These are phyloP conservation scores for Heterohyrax brucei DNA, from an alignment of 2,797 vertebrate species.

Conservation along the genomic window DNA sequence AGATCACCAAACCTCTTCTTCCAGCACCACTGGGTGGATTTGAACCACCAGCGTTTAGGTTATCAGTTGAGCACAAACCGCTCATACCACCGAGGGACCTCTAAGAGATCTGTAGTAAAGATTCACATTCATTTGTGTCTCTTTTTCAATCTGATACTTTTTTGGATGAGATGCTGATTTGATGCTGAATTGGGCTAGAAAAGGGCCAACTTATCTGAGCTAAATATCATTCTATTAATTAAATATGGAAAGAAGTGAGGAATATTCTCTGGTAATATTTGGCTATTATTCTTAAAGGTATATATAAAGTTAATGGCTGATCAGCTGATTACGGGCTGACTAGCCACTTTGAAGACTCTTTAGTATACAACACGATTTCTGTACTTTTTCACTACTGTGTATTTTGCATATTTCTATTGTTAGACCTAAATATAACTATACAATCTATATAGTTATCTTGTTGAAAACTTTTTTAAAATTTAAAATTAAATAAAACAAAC, in stretches of 20 bases:
- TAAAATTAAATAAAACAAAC: constrained; percentile 7
- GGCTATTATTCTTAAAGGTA: neutral
- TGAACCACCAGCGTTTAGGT: too few species aligned
- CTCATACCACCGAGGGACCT: too few species aligned
- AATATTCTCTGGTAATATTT: neutral
- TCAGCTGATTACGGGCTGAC: neutral
- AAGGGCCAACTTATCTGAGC: neutral
- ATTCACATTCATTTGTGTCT: neutral
- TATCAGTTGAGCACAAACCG: too few species aligned
- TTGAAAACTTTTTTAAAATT: neutral
- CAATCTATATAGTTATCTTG: neutral
- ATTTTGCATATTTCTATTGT: neutral
- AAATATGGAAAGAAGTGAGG: neutral
- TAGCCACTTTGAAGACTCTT: neutral
- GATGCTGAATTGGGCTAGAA: neutral
- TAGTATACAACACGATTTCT: neutral
- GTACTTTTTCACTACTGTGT: neutral
- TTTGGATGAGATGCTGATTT: neutral
- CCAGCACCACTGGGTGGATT: neutral
- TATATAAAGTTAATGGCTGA: neutral
- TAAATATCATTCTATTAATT: neutral
- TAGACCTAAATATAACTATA: neutral
- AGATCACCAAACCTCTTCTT: neutral
- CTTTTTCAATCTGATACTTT: neutral
- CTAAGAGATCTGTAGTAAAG: neutral